Base-by-base conservation (phyloP, 2,113 vertebrate species). In the Pituophis catenifer region DNA sequence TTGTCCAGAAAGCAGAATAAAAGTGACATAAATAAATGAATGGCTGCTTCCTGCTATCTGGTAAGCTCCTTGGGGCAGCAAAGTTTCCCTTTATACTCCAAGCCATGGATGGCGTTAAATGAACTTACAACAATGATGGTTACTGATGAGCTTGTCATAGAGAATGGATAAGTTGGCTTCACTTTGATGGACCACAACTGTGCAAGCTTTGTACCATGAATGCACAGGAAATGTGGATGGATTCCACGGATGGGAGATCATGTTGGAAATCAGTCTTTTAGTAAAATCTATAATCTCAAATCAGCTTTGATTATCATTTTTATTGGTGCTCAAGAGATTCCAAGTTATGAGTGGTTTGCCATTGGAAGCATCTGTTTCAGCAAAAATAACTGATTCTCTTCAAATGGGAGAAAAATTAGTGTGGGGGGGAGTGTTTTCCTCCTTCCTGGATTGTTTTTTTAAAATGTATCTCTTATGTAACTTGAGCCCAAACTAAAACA, bases 291-390 rank as follows among this genome's bases (percentile, higher is more conserved):
- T 52, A 86, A 38, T 44, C 54, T 90, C 54, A 59, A 17, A 86
- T 62, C 8, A 48, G 11, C 33, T 48, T 90, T n/a, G 93, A 91
- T 3, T 17, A 38, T 12, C 85, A 89, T 26, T 90, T 94, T 91
- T 94, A 93, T 58, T 96, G 90, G 26, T 8, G 88, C 54, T 38
- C 92, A 44, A 62, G 95, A 75, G 87, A 93, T 89, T 89, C 58
- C 94, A 48, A 91, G 19, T 54, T 89, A 94, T 93, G 91, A 2
- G 0, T 33, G 89, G 89, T 91, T 54, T 92, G 24, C 81, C 53
- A 86, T 11, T 11, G 33, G 75, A 90, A 94, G 59, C 2, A 81
- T 88, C 54, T 9, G 86, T 38, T 90, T 26, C 38, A 91, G 95
- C 86, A 91, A 48, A 86, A 65, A 94, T 86, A 93, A 93, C 0